phyloP scores from a whole-genome alignment of 2,113 vertebrate genomes.

The Pholis gunnellus region DNA sequence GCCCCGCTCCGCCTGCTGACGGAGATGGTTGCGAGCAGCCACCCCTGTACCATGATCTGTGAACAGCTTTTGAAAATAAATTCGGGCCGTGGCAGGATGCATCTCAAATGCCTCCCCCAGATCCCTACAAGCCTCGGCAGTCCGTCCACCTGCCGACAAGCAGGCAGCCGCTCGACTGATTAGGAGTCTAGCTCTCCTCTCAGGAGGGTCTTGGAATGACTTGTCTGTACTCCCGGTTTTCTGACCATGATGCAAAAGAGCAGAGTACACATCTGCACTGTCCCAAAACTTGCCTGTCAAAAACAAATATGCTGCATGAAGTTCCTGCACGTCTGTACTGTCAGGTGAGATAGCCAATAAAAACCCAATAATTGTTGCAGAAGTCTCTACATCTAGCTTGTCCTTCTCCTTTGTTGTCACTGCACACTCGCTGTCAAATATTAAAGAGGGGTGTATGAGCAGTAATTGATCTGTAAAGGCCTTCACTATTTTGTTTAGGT shows the following conservation, averaged over 20 bases:
- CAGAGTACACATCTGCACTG: conserved; percentile 82
- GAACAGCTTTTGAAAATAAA: conserved; percentile 84
- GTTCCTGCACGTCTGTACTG: conserved; percentile 69
- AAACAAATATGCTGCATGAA: conserved; percentile 82
- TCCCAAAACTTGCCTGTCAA: conserved; percentile 80
- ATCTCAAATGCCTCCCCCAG: conserved; percentile 87
- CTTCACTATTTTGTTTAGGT: conserved; percentile 83
- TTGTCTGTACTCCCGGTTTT: conserved; percentile 33
- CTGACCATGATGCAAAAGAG: conserved; percentile 66
- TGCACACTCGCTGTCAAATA: conserved; percentile 22
- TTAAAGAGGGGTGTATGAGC: conserved; percentile 8
- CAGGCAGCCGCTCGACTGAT: conserved; percentile 85
- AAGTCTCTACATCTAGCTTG: conserved; percentile 39
- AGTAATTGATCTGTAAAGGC: conserved; percentile 78
- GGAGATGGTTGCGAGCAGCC: conserved; percentile 73
- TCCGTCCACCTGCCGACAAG: conserved; percentile 82
- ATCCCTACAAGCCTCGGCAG: conserved; percentile 82
- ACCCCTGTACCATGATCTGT: conserved; percentile 73
- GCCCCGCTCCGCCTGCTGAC: conserved; percentile 84
- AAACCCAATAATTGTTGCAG: conserved; percentile 78
- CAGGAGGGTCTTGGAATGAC: conserved; percentile 25
- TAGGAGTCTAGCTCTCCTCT: conserved; percentile 79
- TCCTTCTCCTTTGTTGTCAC: not conserved
- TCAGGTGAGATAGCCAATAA: conserved; percentile 82
- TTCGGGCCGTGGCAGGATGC: conserved; percentile 81